Percentiles rank a stretch among this genome's conserved stretches.
Conservation (phyloP, 64 coral and sea anemone species). For the Trachythela sp. region DNA sequence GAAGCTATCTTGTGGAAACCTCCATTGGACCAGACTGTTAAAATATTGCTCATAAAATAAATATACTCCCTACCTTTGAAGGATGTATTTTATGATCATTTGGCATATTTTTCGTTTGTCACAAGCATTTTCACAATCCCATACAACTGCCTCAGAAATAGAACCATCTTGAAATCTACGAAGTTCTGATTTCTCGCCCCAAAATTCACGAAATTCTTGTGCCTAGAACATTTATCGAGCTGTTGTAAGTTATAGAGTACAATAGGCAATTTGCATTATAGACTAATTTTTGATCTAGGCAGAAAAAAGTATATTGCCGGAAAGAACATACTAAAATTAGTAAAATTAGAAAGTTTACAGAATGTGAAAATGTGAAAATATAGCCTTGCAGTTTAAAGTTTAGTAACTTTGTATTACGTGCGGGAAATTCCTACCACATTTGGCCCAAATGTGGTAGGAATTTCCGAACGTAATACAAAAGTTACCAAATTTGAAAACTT, state of each 20-base stretch:
- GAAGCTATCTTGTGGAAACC: no score
- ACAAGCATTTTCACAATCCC: conserved; percentile 62
- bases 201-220: conserved; percentile 62
- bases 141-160: conserved; percentile 87
- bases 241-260: no score
- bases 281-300: no score
- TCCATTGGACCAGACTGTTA: no score
- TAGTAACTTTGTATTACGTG: conserved; percentile 58
- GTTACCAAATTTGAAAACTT: no score
- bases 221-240: conserved; percentile 42
- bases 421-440: no score
- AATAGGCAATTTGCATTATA: no score
- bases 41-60: background rate
- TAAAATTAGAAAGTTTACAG: conserved; percentile 45
- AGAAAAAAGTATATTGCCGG: no score
- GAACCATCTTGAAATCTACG: conserved; percentile 91
- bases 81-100: conserved; percentile 66
- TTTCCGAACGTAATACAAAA: no score
- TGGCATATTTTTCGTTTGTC: conserved; percentile 75
- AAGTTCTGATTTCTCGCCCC: conserved; percentile 87
- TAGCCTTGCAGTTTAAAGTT: conserved; percentile 73
- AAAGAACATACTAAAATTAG: no score
- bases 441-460: no score
- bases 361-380: conserved; percentile 75
- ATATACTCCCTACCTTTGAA: conserved; percentile 51